Evolutionary conservation across 2,113 vertebrate genomes (phyloP).

Genomic region (Cinclus mexicanus): DNA sequence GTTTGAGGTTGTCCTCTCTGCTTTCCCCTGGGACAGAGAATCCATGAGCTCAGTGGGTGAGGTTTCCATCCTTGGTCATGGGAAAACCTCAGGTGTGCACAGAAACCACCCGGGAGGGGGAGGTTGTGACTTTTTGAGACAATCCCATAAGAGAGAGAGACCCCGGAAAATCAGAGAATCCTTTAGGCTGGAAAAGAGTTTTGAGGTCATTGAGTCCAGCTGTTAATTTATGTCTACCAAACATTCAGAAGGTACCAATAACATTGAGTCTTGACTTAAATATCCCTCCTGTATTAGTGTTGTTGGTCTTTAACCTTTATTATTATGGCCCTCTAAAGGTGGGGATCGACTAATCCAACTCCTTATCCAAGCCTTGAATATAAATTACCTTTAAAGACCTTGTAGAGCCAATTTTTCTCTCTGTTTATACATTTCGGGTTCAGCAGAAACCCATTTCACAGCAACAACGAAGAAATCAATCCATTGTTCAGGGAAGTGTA

Average conservation of each 20-base stretch:
- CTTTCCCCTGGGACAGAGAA: background rate
- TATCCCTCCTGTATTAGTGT: rapidly evolving
- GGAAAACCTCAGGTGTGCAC: background rate
- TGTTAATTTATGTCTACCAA: background rate
- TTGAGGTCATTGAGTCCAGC: background rate
- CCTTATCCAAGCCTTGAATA: background rate
- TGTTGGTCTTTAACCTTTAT: background rate
- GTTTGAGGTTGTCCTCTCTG: background rate
- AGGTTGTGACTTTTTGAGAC: background rate
- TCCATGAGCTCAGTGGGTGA: rapidly evolving
- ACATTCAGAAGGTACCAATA: background rate
- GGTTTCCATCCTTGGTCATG: background rate
- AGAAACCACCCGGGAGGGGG: background rate
- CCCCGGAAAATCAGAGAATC: background rate
- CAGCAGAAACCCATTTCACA: background rate
- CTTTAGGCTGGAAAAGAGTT: background rate
- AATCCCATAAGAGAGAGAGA: background rate
- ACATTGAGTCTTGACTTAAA: background rate
- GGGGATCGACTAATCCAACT: background rate
- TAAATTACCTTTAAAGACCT: background rate
- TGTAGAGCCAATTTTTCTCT: background rate
- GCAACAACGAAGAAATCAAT: background rate
- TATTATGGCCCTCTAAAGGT: background rate
- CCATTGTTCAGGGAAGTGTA: background rate
- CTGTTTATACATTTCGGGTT: constrained; percentile 3